Conservation (phyloP, 1,140 invertebrate species). For the Agrilus planipennis region DNA sequence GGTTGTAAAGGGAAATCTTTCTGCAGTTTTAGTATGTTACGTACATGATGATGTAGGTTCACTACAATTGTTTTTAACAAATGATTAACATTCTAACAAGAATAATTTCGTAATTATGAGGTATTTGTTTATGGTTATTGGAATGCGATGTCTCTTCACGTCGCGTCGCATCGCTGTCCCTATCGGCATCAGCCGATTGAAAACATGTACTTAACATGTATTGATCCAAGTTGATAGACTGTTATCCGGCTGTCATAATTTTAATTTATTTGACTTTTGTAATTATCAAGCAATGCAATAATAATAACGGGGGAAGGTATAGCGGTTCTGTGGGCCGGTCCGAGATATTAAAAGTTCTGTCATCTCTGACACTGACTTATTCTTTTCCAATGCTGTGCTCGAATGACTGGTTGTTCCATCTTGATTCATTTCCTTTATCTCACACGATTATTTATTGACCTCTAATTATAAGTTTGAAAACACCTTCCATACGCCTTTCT, state of each 20-base stretch:
- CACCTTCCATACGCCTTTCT: conserved; percentile 19
- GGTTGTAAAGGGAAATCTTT: too few species aligned
- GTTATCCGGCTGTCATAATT: conserved; percentile 8
- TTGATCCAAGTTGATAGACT: conserved; percentile 12
- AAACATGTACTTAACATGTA: too few species aligned
- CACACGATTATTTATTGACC: conserved; percentile 28
- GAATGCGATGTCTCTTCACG: too few species aligned
- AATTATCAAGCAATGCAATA: conserved; percentile 15
- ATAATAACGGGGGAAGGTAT: conserved; percentile 17
- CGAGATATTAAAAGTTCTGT: conserved; percentile 16
- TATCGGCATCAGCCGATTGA: too few species aligned
- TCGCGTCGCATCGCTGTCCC: too few species aligned
- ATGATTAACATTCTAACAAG: too few species aligned
- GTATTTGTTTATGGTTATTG: too few species aligned
- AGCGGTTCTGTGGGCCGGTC: conserved; percentile 18
- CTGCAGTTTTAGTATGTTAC: too few species aligned
- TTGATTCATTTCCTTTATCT: conserved; percentile 28
- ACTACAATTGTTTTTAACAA: too few species aligned
- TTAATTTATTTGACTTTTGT: conserved; percentile 20
- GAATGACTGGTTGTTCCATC: conserved; percentile 19
- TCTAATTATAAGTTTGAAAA: conserved; percentile 28
- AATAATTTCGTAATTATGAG: too few species aligned
- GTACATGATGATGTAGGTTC: too few species aligned
- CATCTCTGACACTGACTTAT: conserved; percentile 18
- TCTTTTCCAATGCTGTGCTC: conserved; percentile 17